Base-by-base conservation (phyloP, 2,113 vertebrate genomes). In the Hippocampus guttulatus region DNA sequence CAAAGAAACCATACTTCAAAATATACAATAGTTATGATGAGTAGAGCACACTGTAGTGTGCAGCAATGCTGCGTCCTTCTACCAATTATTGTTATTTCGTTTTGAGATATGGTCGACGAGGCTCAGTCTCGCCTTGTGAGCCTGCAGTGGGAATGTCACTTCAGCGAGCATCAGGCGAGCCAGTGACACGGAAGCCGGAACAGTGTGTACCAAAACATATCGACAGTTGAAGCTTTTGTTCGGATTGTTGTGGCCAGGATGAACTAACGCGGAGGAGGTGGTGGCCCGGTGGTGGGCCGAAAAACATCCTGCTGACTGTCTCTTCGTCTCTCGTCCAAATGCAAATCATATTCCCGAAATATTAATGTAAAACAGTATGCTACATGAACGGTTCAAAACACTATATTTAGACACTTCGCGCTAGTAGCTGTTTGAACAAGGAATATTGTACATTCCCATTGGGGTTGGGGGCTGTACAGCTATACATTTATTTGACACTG, bases 121-220 rank as follows among this genome's bases (percentile, higher is more conserved):
- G 75, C 78, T 78, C 78, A 71, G 79, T 76, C 78, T 58, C 78
- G 27, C 75, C 81, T 85, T 85, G 62, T 85, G 84, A 78, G 68
- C 58, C 18, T 9, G 23, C 75, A 54, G 76, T 55, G 62, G 66
- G 64, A 38, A 65, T 81, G 88, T 84, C 88, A 51, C 54, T 76
- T 84, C 73, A 1, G 51, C 5, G 65, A 20, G 5, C 47, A 3
- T 90, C 84, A 81, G 30, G 58, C 23, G 2, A 27, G 8, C 68
- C 76, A 64, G 57, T 60, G 69, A 80, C 77, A 84, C 82, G 63
- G 80, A 88, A 81, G 76, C 69, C 51, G 82, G 85, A 83, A 88
- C 88, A 86, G 40, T 14, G 30, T 69, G 87, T 85, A 62, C 86
- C 76, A 82, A 71, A 85, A 76, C 70, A 82, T 78, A 64, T 38